Conservation (phyloP, 2,888 invertebrate species). For the Watsonalla binaria region DNA sequence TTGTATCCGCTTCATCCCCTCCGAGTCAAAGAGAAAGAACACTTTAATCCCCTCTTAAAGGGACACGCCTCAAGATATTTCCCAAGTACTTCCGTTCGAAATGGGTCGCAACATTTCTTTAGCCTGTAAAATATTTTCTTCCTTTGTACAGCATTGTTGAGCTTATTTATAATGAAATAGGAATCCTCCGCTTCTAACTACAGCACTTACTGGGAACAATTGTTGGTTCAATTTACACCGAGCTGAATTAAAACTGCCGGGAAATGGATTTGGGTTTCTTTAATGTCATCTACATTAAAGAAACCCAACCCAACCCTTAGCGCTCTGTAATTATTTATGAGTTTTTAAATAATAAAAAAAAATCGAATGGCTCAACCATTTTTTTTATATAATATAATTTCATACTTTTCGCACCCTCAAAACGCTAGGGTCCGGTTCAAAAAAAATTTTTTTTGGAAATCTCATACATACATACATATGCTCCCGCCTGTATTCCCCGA, state of each 20-base stretch:
- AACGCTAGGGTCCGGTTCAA: no score
- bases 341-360: no score
- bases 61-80: constrained; percentile 26
- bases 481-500: no score
- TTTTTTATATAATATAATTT: no score
- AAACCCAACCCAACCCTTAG: no score
- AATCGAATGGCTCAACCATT: no score
- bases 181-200: neutral
- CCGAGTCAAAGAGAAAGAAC: constrained; percentile 32
- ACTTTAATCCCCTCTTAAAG: constrained; percentile 31
- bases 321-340: no score
- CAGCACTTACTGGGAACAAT: neutral
- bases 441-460: no score
- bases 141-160: constrained; percentile 5
- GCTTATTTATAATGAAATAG: neutral
- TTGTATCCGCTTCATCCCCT: constrained; percentile 29
- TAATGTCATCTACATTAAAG: no score
- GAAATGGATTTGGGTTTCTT: neutral
- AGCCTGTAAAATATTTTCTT: constrained; percentile 11
- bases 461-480: no score
- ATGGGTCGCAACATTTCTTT: constrained; percentile 20
- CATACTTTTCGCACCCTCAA: no score
- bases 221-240: neutral
- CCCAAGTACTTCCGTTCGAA: constrained; percentile 19
- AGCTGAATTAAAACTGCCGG: neutral